Conservation (phyloP, 2,113 vertebrate species). For the Hypanus sabinus region DNA sequence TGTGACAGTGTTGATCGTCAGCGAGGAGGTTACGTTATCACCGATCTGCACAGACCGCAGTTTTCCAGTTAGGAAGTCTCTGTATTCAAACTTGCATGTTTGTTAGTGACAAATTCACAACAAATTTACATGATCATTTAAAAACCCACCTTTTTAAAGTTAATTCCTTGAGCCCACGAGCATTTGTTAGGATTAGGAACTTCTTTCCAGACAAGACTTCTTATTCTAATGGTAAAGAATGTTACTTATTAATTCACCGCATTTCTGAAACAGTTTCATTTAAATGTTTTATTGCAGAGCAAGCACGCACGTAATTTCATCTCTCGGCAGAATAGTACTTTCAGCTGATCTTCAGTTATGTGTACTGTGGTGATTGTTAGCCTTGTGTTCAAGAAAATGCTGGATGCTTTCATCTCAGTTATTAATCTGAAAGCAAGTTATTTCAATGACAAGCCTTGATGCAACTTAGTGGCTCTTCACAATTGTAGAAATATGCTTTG, state of each 20-base stretch:
- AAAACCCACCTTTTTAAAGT: constrained; percentile 77
- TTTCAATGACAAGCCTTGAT: background rate
- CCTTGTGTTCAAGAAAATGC: background rate
- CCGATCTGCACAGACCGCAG: no score
- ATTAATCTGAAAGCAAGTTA: background rate
- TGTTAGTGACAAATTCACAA: constrained; percentile 53
- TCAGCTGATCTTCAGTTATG: background rate
- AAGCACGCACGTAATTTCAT: background rate
- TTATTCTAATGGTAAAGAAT: constrained; percentile 67
- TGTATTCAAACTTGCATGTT: constrained; percentile 40
- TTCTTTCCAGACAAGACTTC: constrained; percentile 81
- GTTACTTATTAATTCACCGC: background rate
- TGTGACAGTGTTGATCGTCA: no score
- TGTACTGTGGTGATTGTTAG: background rate
- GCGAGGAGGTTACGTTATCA: no score
- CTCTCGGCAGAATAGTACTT: background rate
- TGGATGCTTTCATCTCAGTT: background rate
- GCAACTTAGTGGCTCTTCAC: background rate
- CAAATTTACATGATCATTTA: constrained; percentile 48
- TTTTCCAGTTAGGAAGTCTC: no score
- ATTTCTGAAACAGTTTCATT: background rate
- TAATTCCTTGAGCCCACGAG: constrained; percentile 89
- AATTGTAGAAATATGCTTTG: background rate
- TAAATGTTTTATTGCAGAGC: background rate
- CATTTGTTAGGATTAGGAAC: constrained; percentile 91